Conservation (phyloP, 2,113 vertebrate genomes). For the Eubucco bourcierii region DNA sequence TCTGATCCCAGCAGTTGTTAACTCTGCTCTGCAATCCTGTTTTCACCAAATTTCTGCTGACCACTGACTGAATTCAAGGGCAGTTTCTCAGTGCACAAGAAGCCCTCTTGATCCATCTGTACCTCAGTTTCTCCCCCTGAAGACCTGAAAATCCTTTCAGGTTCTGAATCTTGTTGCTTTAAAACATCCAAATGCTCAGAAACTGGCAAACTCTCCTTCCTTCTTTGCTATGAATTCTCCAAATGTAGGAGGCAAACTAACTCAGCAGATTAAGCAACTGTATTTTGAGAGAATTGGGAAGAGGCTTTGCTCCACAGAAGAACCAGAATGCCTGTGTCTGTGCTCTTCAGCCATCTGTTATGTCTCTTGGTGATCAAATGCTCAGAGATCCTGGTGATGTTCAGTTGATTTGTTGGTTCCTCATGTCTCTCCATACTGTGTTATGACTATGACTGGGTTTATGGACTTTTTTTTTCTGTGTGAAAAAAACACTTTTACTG, state of each 20-base stretch:
- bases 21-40: neutral
- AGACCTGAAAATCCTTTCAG: neutral
- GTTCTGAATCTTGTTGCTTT: neutral
- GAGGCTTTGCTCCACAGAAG: neutral
- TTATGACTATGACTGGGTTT: neutral
- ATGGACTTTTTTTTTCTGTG: neutral
- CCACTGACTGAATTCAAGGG: neutral
- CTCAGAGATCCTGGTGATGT: neutral
- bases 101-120: neutral
- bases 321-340: neutral
- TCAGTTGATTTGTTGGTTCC: neutral
- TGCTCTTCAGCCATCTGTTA: neutral
- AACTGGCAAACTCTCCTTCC: neutral
- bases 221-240: neutral
- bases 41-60: neutral
- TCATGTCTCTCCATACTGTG: neutral
- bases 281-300: neutral
- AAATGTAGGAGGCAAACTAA: constrained; percentile 11
- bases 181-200: neutral
- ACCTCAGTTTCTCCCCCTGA: neutral
- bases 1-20: neutral
- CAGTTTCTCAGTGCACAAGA: neutral
- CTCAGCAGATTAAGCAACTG: neutral
- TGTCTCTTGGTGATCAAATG: neutral
- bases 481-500: neutral